These are phyloP conservation scores for Eidolon dupreanum DNA, from an alignment of 2,797 vertebrate species.

Conservation along the genomic window DNA sequence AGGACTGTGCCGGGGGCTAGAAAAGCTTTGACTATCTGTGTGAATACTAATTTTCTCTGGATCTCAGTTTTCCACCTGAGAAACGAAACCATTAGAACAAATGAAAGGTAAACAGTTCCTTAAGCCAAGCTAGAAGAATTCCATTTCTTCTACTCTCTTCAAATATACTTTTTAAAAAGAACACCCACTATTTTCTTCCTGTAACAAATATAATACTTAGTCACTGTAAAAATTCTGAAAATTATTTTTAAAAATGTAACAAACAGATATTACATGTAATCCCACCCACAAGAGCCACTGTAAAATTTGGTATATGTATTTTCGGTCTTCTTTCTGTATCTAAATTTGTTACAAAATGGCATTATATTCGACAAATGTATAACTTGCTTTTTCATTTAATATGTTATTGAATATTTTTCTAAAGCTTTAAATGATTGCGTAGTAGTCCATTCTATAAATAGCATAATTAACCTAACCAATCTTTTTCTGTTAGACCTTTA, in stretches of 20 bases:
- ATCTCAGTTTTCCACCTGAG: neutral
- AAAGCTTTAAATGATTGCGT: neutral
- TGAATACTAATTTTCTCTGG: neutral
- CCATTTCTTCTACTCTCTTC: neutral
- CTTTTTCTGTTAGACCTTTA: neutral
- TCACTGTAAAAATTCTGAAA: slow-evolving; percentile 32
- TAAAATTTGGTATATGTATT: neutral
- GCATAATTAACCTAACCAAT: neutral
- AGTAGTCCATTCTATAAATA: neutral
- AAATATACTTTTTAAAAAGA: neutral
- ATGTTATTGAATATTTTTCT: neutral
- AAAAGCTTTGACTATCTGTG: neutral
- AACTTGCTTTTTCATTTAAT: slow-evolving; percentile 20
- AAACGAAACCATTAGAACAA: neutral
- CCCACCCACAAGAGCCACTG: neutral
- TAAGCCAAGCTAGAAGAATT: neutral
- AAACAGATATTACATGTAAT: neutral
- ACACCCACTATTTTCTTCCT: neutral
- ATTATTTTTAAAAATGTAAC: neutral
- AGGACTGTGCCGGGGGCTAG: neutral
- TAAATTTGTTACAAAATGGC: neutral
- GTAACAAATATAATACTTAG: neutral
- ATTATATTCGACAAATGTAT: neutral
- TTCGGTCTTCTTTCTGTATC: neutral
- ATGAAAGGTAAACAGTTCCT: neutral